These are phyloP conservation scores for Turdus rufiventris DNA, from an alignment of 2,113 vertebrate species.

Conservation along the genomic window DNA sequence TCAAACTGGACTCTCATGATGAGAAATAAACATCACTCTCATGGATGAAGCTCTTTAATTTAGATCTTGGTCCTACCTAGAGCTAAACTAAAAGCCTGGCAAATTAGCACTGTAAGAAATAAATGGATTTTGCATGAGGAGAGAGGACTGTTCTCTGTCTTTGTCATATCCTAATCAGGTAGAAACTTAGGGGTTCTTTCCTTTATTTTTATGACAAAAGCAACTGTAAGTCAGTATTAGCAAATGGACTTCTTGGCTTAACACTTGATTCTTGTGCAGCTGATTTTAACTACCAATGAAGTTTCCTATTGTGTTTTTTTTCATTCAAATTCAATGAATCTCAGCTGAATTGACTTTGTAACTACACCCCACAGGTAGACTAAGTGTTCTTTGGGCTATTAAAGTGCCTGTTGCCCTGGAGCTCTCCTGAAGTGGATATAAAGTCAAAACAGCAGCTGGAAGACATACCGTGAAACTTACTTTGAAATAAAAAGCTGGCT, in stretches of 20 bases:
- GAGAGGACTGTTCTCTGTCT: background rate
- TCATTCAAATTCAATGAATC: background rate
- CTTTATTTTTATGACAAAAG: background rate
- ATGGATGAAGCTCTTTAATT: background rate
- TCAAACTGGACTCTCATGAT: background rate
- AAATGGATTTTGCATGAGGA: background rate
- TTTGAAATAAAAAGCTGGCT: background rate
- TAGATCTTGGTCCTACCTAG: background rate
- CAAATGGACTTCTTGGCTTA: background rate
- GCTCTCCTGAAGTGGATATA: background rate
- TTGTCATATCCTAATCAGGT: background rate
- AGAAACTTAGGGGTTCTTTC: background rate
- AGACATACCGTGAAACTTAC: background rate
- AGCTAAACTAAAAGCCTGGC: background rate
- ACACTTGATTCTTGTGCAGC: background rate
- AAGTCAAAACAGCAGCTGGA: background rate
- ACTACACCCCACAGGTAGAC: background rate
- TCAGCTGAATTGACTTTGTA: background rate
- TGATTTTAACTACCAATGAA: background rate
- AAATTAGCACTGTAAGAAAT: background rate
- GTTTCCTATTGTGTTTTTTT: background rate
- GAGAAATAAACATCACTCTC: background rate
- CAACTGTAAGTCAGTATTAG: background rate
- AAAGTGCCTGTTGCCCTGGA: background rate
- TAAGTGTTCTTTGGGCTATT: background rate